phyloP scores from a whole-genome alignment of 2,888 invertebrate species.

The Cephus sareptanus region DNA sequence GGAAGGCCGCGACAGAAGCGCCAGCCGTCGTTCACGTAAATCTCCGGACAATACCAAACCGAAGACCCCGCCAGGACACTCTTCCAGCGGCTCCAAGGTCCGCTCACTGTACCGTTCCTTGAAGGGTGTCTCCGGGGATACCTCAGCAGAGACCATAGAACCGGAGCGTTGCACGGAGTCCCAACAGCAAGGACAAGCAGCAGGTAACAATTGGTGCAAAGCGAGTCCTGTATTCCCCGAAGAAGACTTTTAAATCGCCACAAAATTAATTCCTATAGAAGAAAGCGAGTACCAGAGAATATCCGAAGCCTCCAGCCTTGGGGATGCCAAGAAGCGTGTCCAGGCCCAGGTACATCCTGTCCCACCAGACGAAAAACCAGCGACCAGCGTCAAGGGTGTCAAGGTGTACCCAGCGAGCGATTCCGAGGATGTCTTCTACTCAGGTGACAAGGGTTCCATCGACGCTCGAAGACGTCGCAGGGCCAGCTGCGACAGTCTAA shows the following conservation, averaged over 20 bases:
- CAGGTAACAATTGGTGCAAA: constrained; percentile 15
- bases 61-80: constrained; percentile 59
- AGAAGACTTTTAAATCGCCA: not conserved
- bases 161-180: constrained; percentile 58
- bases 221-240: not conserved
- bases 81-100: constrained; percentile 49
- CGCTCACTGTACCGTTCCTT: constrained; percentile 59
- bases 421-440: constrained; percentile 70
- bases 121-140: constrained; percentile 44
- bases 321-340: constrained; percentile 65
- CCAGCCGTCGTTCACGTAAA: constrained; percentile 57
- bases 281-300: constrained; percentile 71
- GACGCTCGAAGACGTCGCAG: constrained; percentile 58
- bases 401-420: constrained; percentile 71
- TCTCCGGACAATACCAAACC: constrained; percentile 59
- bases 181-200: constrained; percentile 40
- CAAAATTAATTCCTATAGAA: constrained; percentile 39
- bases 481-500: constrained; percentile 70
- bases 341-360: constrained; percentile 68
- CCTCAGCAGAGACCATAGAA: constrained; percentile 22
- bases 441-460: constrained; percentile 45
- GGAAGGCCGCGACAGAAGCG: constrained; percentile 57
- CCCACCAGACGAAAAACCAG: constrained; percentile 48
- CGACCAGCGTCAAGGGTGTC: constrained; percentile 43
- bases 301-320: constrained; percentile 67